Evolutionary conservation across 2,888 invertebrate genomes (phyloP), one percentile per base, ranked within the genome.

Genomic region (Eupithecia exiguata): DNA sequence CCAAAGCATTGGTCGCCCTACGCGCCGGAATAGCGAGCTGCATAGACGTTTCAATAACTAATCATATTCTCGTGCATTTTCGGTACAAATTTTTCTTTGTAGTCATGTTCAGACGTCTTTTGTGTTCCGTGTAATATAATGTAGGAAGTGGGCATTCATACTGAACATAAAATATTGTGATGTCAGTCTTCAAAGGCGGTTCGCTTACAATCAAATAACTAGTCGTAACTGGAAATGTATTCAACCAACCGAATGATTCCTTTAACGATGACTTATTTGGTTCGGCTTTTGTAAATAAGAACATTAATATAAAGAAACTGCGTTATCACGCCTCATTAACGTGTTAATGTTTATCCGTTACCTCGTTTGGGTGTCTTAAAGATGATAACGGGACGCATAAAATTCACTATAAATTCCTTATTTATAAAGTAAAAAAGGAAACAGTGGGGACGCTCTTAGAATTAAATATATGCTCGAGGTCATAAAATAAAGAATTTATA

Each of bases 401-500:
- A 91, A 85, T 87, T 87, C 85, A 87, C 89, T 88, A 90, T 92
- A 91, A 89, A 89, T 91, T 90, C 82, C 87, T 89, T 88, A 89
- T 92, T 92, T 91, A 91, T 90, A 86, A 88, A 88, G 90, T 87
- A 89, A 91, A 91, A 91, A 92, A 89, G 91, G 89, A 91, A 93
- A 91, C 91, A 91, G 89, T 87, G 88, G 86, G 88, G 89, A 89
- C 88, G 87, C 89, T 89, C 89, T 91, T 87, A 88, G 91, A 92
- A 92, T 93, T 94, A 92, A 93, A 93, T 93, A 93, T 93, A 91
- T 92, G 90, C 89, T 88, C 82, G 89, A 86, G 86, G 92, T 91
- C 91, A 91, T 94, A 94, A 94, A 94, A 94, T 92, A 91, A 91
- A 92, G 92, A 92, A 93, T 94, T 94, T 94, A 94, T 94, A 91